These are phyloP conservation scores for Conops quadrifasciatus DNA, from an alignment of 2,888 invertebrate species.

Conservation along the genomic window DNA sequence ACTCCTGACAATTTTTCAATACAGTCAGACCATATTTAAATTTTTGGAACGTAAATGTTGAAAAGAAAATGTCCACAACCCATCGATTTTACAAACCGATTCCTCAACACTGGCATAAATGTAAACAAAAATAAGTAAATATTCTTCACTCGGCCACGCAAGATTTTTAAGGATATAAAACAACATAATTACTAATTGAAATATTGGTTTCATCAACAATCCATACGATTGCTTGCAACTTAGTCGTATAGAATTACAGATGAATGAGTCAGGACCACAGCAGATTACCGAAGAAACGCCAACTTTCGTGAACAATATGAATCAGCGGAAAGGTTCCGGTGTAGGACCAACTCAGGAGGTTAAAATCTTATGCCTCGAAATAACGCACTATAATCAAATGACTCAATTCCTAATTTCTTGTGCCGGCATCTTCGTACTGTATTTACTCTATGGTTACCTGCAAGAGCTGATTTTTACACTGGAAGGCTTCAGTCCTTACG, in stretches of 20 bases:
- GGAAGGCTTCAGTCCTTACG: constrained; percentile 88
- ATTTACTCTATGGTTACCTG: constrained; percentile 89
- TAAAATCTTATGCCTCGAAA: constrained; percentile 78
- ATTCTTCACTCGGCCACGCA: too few relatives aligned
- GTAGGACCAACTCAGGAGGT: constrained; percentile 61
- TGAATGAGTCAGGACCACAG: constrained; percentile 10
- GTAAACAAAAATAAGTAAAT: too few relatives aligned
- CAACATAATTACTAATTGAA: too few relatives aligned
- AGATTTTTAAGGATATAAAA: too few relatives aligned
- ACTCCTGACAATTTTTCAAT: too few relatives aligned
- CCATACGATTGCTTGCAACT: too few relatives aligned
- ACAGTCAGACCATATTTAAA: too few relatives aligned
- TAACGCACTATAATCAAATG: constrained; percentile 71
- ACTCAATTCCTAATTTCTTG: constrained; percentile 81
- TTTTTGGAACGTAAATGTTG: too few relatives aligned
- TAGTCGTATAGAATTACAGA: background rate
- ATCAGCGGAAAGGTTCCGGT: constrained; percentile 35
- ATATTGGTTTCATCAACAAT: too few relatives aligned
- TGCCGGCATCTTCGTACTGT: constrained; percentile 84
- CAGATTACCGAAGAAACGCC: background rate
- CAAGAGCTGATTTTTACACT: constrained; percentile 91
- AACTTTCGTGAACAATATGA: background rate
- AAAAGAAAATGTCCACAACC: too few relatives aligned
- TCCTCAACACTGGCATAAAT: too few relatives aligned
- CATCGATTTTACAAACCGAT: too few relatives aligned